Evolutionary conservation across 2,113 vertebrate species (phyloP).

Genomic region (Antigone vipio): DNA sequence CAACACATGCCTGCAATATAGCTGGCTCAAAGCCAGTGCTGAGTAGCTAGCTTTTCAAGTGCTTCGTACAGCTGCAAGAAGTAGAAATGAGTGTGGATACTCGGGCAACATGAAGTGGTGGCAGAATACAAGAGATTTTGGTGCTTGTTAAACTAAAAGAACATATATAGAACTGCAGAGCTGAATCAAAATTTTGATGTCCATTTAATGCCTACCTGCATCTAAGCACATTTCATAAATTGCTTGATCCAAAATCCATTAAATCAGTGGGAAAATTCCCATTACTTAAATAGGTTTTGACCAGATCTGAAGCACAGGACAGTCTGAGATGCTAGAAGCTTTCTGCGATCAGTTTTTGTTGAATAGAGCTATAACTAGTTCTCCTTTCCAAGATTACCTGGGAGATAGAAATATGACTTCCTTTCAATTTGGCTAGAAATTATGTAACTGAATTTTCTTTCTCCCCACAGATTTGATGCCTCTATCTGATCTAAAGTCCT

Average conservation of each 20-base stretch:
- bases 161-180: not conserved
- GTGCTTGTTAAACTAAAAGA: not conserved
- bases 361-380: not conserved
- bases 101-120: not conserved
- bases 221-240: not conserved
- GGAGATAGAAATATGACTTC: not conserved
- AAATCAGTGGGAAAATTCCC: not conserved
- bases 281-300: not conserved
- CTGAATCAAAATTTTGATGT: not conserved
- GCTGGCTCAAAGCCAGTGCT: not conserved
- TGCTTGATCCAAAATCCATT: not conserved
- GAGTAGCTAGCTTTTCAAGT: not conserved
- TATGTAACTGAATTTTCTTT: not conserved
- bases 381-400: not conserved
- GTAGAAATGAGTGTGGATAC: not conserved
- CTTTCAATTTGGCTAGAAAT: not conserved
- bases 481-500: not conserved
- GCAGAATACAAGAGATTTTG: not conserved
- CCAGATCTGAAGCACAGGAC: not conserved
- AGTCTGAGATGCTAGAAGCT: not conserved
- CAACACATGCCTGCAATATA: not conserved
- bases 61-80: not conserved
- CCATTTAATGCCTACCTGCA: not conserved
- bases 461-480: not conserved
- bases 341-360: not conserved